A percentile compares a stretch with the other conserved stretches of the same genome.
phyloP scores from a whole-genome alignment of 2,113 vertebrate species.

The Gavia stellata region DNA sequence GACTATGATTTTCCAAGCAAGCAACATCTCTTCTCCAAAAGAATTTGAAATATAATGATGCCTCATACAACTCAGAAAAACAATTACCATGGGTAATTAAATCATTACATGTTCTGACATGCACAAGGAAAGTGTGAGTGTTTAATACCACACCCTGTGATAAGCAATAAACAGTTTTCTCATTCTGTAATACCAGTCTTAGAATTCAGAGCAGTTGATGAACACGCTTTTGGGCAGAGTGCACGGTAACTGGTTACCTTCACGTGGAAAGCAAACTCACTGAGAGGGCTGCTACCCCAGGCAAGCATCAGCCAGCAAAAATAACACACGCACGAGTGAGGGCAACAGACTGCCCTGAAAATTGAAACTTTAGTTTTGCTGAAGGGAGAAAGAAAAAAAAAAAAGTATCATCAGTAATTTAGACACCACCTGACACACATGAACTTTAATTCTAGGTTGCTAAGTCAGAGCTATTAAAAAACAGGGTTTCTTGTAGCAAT shows the following conservation, averaged over 20 bases:
- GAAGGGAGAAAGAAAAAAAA: background rate
- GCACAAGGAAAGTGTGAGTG: background rate
- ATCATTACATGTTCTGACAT: background rate
- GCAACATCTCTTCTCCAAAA: background rate
- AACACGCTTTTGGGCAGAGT: background rate
- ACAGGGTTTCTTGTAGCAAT: background rate
- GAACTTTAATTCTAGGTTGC: slow-evolving; percentile 22
- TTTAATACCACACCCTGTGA: background rate
- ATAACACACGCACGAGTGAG: fast-evolving
- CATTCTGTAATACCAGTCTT: background rate
- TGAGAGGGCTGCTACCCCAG: background rate
- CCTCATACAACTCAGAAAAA: background rate
- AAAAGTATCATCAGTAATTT: background rate
- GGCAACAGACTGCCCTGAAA: background rate
- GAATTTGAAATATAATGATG: background rate
- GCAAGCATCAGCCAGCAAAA: background rate
- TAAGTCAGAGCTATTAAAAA: slow-evolving; percentile 12
- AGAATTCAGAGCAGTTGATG: background rate
- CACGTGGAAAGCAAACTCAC: background rate
- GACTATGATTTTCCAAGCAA: background rate
- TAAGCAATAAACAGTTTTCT: background rate
- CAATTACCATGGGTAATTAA: background rate
- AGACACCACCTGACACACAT: background rate
- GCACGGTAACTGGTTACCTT: background rate
- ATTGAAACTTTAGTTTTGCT: background rate